Percentiles rank a stretch among this genome's conserved stretches.
Evolutionary conservation across 2,888 invertebrate species (phyloP).

Genomic region (Cetonia aurata): DNA sequence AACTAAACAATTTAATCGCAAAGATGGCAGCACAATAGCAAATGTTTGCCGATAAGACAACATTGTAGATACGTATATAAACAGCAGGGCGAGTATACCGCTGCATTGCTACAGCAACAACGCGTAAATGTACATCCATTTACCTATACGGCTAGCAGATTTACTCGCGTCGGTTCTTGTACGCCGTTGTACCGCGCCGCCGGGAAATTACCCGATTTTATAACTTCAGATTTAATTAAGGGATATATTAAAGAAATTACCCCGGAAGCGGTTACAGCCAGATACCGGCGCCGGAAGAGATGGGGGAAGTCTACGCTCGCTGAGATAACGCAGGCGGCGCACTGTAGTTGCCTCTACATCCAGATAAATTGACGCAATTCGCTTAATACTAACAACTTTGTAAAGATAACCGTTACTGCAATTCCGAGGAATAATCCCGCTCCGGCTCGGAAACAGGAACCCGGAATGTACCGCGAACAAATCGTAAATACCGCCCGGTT

Average conservation of each 20-base stretch:
- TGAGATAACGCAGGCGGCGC: constrained; percentile 3
- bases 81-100: too few relatives aligned
- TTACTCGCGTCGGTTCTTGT: too few relatives aligned
- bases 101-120: too few relatives aligned
- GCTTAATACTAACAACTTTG: constrained; percentile 35
- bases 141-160: too few relatives aligned
- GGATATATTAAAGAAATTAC: constrained; percentile 38
- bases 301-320: neutral
- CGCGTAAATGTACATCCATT: too few relatives aligned
- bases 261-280: neutral
- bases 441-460: neutral
- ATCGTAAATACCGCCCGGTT: neutral
- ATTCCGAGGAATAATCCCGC: constrained; percentile 8
- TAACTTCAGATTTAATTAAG: constrained; percentile 33
- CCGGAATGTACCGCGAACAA: neutral
- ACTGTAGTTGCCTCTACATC: constrained; percentile 23
- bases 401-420: constrained; percentile 36
- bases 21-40: too few relatives aligned
- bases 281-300: too few relatives aligned
- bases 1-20: too few relatives aligned
- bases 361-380: constrained; percentile 28
- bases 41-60: too few relatives aligned
- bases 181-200: neutral
- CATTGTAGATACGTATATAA: too few relatives aligned
- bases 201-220: constrained; percentile 15